phyloP scores from a whole-genome alignment of 2,888 invertebrate species.

The Sepiola atlantica region DNA sequence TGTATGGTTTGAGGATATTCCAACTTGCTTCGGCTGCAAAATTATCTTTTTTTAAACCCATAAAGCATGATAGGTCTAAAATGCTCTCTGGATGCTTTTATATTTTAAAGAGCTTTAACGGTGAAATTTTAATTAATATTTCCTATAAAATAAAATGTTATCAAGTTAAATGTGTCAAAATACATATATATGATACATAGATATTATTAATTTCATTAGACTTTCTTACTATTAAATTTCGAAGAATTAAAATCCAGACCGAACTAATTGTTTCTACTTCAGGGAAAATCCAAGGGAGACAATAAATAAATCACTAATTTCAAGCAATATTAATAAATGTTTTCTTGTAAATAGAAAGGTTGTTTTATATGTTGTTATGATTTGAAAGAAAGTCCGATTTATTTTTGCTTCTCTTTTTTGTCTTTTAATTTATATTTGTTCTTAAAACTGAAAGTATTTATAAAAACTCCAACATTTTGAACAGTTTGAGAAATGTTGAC shows the following conservation, averaged over 20 bases:
- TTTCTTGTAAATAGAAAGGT: neutral
- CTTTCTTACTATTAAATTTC: too few species aligned
- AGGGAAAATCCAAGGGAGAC: neutral
- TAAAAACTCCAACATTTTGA: neutral
- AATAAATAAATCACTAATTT: neutral
- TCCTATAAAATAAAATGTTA: too few species aligned
- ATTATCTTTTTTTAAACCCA: too few species aligned
- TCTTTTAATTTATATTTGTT: neutral
- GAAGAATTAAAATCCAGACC: neutral
- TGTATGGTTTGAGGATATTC: too few species aligned
- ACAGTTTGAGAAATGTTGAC: neutral
- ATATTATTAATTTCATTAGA: too few species aligned
- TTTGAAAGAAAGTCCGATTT: neutral
- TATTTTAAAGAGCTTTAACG: too few species aligned
- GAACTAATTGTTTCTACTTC: neutral
- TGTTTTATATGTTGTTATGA: neutral
- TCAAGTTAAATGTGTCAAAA: too few species aligned
- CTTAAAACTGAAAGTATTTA: neutral
- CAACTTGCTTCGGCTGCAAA: too few species aligned
- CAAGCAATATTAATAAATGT: neutral
- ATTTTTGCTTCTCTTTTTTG: neutral
- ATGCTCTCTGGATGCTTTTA: too few species aligned
- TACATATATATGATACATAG: too few species aligned
- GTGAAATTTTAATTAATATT: too few species aligned
- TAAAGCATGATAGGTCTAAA: too few species aligned